These are phyloP conservation scores for Ichneumon xanthorius DNA, from an alignment of 2,888 invertebrate genomes.

Conservation along the genomic window DNA sequence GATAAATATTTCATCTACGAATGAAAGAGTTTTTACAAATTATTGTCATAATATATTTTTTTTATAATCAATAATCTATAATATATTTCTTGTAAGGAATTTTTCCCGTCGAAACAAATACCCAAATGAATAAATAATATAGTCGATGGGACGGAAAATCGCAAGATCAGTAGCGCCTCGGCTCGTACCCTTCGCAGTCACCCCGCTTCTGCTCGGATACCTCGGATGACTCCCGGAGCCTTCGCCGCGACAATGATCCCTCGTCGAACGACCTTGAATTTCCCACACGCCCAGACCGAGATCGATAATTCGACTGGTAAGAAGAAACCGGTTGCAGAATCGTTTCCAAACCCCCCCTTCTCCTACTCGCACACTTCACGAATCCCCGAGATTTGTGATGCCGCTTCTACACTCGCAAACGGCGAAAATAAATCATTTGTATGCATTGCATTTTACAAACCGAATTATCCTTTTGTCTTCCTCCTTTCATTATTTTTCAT, in stretches of 20 bases:
- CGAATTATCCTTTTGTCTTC: slow-evolving; percentile 30
- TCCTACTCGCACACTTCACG: not conserved
- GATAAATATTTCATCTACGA: too few species aligned
- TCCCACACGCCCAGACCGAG: slow-evolving; percentile 56
- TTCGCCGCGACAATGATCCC: slow-evolving; percentile 51
- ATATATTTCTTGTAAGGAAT: too few species aligned
- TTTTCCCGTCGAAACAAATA: too few species aligned
- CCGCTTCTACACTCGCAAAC: slow-evolving; percentile 4
- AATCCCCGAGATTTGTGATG: slow-evolving; percentile 36
- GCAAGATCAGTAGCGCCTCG: slow-evolving; percentile 2
- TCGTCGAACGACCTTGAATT: slow-evolving; percentile 62
- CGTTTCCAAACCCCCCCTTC: slow-evolving; percentile 16
- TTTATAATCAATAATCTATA: too few species aligned
- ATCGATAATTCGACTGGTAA: slow-evolving; percentile 65
- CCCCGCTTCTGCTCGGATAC: slow-evolving; percentile 19
- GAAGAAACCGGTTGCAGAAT: slow-evolving; percentile 65
- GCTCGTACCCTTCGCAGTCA: slow-evolving; percentile 21
- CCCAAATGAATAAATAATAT: not conserved
- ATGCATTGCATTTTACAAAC: slow-evolving; percentile 48
- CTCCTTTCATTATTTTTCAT: slow-evolving; percentile 3
- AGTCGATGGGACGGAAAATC: not conserved
- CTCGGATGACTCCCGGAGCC: slow-evolving; percentile 22
- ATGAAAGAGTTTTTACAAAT: too few species aligned
- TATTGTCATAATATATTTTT: too few species aligned
- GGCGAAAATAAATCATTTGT: slow-evolving; percentile 44